Conservation (phyloP, 2,113 vertebrate genomes). For the Nothobranchius furzeri region DNA sequence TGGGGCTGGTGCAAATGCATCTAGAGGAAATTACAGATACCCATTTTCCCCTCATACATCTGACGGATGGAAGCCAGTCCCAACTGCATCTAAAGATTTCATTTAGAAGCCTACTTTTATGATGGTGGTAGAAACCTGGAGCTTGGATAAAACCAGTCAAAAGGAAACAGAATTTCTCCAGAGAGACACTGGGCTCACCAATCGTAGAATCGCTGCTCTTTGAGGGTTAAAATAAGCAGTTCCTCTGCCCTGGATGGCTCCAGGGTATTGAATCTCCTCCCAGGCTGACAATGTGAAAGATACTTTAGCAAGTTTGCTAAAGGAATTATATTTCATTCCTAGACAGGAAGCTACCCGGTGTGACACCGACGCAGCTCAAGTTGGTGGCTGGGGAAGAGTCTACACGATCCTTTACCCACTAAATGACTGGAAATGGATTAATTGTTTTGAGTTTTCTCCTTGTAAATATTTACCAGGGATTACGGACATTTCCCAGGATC, state of each 20-base stretch:
- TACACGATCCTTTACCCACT: conserved; percentile 3
- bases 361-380: conserved; percentile 1
- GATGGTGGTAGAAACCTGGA: background rate
- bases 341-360: background rate
- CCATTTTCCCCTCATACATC: background rate
- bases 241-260: conserved; percentile 18
- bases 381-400: background rate
- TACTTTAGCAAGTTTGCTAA: conserved; percentile 5
- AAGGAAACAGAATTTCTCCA: background rate
- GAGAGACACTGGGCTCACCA: background rate
- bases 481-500: conserved; percentile 16
- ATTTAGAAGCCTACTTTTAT: background rate
- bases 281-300: background rate
- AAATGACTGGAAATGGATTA: conserved; percentile 16
- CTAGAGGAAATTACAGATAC: background rate
- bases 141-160: background rate
- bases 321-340: conserved; percentile 9
- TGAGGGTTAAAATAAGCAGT: conserved; percentile 8
- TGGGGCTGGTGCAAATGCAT: background rate
- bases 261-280: conserved; percentile 1
- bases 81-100: too few species aligned
- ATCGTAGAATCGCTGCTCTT: conserved; percentile 16
- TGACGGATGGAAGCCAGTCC: too few species aligned
- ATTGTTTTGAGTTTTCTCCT: conserved; percentile 19
- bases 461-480: conserved; percentile 32